A percentile compares a stretch with the other conserved stretches of the same genome.
phyloP scores from a whole-genome alignment of 2,888 invertebrate species.

The Protodeltote pygarga region DNA sequence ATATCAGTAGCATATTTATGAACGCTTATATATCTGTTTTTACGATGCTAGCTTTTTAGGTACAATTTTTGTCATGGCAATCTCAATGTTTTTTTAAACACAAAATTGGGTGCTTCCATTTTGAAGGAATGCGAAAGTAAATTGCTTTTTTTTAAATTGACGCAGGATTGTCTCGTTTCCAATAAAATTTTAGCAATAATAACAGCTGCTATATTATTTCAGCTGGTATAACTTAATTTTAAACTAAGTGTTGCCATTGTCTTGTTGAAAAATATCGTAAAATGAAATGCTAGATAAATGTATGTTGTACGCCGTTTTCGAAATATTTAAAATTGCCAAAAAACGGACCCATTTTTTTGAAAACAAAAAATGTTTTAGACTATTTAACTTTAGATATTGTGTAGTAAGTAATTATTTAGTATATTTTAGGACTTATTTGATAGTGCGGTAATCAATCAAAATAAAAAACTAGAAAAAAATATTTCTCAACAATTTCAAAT shows the following conservation, averaged over 20 bases:
- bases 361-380: conserved; percentile 44
- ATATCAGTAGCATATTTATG: conserved; percentile 49
- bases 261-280: conserved; percentile 47
- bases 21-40: conserved; percentile 48
- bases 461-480: not conserved
- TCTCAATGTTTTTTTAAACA: conserved; percentile 44
- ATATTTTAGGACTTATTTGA: conserved; percentile 49
- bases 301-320: conserved; percentile 51
- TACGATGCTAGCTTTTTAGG: conserved; percentile 70
- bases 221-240: conserved; percentile 31
- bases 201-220: conserved; percentile 23
- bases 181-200: conserved; percentile 43
- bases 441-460: too few species aligned
- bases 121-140: conserved; percentile 63
- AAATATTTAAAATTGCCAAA: conserved; percentile 58
- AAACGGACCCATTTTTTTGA: conserved; percentile 53
- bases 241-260: conserved; percentile 52
- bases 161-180: conserved; percentile 11
- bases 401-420: conserved; percentile 46
- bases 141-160: conserved; percentile 12
- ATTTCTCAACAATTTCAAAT: not conserved
- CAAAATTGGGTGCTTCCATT: conserved; percentile 76
- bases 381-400: conserved; percentile 48
- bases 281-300: conserved; percentile 44
- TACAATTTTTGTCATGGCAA: conserved; percentile 52